Percentiles rank a stretch among this genome's conserved stretches.
These are phyloP conservation scores for Sturnira hondurensis DNA, from an alignment of 2,113 vertebrate genomes.

Conservation along the genomic window DNA sequence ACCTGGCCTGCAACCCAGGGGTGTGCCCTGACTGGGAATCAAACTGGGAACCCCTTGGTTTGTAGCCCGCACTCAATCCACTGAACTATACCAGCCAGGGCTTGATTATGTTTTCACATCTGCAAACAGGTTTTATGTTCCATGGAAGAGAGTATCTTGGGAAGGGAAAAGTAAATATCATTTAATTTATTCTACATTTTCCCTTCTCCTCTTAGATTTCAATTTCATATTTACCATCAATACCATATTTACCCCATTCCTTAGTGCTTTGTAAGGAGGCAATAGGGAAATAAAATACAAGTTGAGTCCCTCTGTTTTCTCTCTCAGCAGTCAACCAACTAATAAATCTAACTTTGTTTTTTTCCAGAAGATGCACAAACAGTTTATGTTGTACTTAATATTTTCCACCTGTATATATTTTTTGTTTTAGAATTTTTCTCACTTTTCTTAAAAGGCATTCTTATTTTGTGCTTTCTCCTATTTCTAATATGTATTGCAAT, in stretches of 20 bases:
- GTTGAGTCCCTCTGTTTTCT: background rate
- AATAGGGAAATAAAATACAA: background rate
- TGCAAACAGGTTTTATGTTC: background rate
- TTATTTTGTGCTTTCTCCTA: background rate
- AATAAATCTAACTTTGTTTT: background rate
- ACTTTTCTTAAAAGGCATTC: background rate
- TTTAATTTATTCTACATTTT: background rate
- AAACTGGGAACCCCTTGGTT: too few relatives aligned
- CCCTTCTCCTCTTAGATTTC: background rate
- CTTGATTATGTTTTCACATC: background rate
- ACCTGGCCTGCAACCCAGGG: too few relatives aligned
- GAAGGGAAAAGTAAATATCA: background rate
- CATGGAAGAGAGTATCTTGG: background rate
- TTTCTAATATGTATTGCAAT: background rate
- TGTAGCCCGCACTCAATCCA: too few relatives aligned
- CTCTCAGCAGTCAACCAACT: background rate
- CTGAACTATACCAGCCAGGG: too few relatives aligned
- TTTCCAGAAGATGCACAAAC: background rate
- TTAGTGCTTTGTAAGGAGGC: background rate
- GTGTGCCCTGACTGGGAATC: too few relatives aligned
- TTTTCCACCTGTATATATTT: background rate
- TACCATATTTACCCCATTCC: background rate
- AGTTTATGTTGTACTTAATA: background rate
- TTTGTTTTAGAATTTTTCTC: background rate
- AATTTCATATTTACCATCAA: background rate